Percentiles rank a stretch among this genome's conserved stretches.
Conservation (phyloP, 2,888 invertebrate genomes). For the Heteromyza rotundicornis region DNA sequence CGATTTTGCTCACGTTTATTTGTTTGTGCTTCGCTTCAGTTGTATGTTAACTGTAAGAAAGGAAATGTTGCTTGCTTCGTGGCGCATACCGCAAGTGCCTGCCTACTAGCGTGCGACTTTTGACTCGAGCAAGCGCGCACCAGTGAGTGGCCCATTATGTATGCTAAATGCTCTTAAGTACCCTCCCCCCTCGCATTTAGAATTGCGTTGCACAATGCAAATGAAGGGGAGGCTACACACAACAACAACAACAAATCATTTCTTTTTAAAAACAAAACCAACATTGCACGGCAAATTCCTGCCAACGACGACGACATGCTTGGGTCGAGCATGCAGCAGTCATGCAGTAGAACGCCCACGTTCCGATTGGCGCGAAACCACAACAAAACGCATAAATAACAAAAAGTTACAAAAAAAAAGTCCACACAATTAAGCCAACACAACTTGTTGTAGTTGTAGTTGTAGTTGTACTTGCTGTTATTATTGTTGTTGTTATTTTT, state of each 20-base stretch:
- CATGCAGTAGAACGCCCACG: constrained; percentile 10
- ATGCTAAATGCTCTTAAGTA: constrained; percentile 4
- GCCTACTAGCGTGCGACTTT: constrained; percentile 38
- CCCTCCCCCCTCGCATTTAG: too few relatives aligned
- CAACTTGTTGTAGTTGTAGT: constrained; percentile 10
- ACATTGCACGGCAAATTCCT: neutral
- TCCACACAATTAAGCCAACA: constrained; percentile 12
- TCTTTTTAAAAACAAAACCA: too few relatives aligned
- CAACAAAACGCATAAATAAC: neutral
- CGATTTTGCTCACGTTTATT: neutral
- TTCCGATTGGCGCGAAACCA: neutral
- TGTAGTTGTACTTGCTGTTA: constrained; percentile 5
- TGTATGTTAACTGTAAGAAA: neutral
- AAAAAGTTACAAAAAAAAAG: constrained; percentile 11
- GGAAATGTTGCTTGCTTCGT: constrained; percentile 16
- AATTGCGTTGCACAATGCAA: neutral
- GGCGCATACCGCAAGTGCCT: constrained; percentile 33
- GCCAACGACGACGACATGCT: too few relatives aligned
- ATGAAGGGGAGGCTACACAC: too few relatives aligned
- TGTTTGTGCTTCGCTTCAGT: neutral
- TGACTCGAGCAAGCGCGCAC: neutral
- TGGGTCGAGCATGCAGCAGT: neutral
- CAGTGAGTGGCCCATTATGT: neutral
- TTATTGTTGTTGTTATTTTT: constrained; percentile 8
- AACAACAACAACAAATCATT: neutral